These are phyloP conservation scores for Lepeophtheirus nordmannii DNA, from an alignment of 2,888 invertebrate genomes.

Conservation along the genomic window DNA sequence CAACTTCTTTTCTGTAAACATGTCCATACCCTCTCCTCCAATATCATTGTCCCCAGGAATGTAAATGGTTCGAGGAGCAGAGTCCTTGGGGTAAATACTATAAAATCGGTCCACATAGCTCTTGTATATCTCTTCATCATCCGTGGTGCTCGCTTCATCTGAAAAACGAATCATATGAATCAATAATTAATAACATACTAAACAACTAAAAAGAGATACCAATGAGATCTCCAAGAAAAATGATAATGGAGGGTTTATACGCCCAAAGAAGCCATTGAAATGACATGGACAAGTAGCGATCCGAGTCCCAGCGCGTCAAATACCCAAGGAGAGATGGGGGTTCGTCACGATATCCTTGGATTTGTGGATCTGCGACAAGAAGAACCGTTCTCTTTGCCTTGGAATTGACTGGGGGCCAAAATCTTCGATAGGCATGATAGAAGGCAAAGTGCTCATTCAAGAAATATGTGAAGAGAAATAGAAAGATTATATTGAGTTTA, in stretches of 20 bases:
- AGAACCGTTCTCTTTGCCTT: slow-evolving; percentile 36
- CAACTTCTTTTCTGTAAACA: slow-evolving; percentile 51
- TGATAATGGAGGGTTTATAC: slow-evolving; percentile 62
- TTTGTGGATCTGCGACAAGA: slow-evolving; percentile 78
- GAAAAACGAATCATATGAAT: slow-evolving; percentile 54
- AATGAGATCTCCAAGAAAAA: slow-evolving; percentile 83
- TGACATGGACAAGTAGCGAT: slow-evolving; percentile 63
- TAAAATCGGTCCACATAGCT: slow-evolving; percentile 8
- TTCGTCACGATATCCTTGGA: slow-evolving; percentile 65
- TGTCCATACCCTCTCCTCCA: slow-evolving; percentile 68
- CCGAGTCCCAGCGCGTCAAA: slow-evolving; percentile 68
- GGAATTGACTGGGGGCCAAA: background rate
- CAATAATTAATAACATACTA: slow-evolving; percentile 53
- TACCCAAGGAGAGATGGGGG: slow-evolving; percentile 45
- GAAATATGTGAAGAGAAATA: background rate
- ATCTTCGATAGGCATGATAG: background rate
- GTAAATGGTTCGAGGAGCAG: slow-evolving; percentile 44
- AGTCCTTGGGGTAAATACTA: slow-evolving; percentile 24
- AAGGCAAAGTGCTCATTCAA: background rate
- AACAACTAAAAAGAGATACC: slow-evolving; percentile 38
- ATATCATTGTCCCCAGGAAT: slow-evolving; percentile 94
- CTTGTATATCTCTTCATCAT: slow-evolving; percentile 6
- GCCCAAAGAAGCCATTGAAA: slow-evolving; percentile 54
- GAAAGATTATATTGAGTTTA: background rate
- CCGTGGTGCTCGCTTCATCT: slow-evolving; percentile 29